Evolutionary conservation across 2,888 invertebrate species (phyloP).

Genomic region (Rambutsinella grinnellia): DNA sequence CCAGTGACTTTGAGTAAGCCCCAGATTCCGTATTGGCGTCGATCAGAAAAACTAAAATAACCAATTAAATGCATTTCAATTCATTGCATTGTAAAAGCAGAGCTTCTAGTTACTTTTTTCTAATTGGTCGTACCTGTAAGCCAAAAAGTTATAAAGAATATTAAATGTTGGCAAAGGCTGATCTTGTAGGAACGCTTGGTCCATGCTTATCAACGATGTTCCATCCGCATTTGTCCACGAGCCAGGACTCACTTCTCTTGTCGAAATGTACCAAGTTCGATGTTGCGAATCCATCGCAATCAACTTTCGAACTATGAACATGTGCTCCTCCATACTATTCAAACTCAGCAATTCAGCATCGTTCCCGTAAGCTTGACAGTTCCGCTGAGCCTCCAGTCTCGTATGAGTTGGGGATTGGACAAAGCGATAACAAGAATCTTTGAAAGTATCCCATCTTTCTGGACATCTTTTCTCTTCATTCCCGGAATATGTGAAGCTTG

Average conservation of each 20-base stretch:
- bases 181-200: slow-evolving; percentile 83
- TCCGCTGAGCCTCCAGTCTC: slow-evolving; percentile 84
- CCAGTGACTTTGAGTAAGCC: slow-evolving; percentile 86
- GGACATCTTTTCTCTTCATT: slow-evolving; percentile 76
- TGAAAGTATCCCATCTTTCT: slow-evolving; percentile 86
- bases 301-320: slow-evolving; percentile 86
- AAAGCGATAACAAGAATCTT: slow-evolving; percentile 89
- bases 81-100: background rate
- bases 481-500: slow-evolving; percentile 50
- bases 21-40: slow-evolving; percentile 79
- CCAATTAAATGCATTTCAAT: slow-evolving; percentile 17
- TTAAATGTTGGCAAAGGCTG: slow-evolving; percentile 67
- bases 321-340: slow-evolving; percentile 87
- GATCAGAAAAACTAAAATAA: slow-evolving; percentile 72
- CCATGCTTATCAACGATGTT: slow-evolving; percentile 81
- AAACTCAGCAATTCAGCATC: slow-evolving; percentile 84
- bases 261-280: slow-evolving; percentile 84
- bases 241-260: slow-evolving; percentile 76
- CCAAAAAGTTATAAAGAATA: slow-evolving; percentile 80
- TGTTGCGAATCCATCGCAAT: slow-evolving; percentile 87
- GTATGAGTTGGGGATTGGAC: slow-evolving; percentile 87
- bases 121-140: slow-evolving; percentile 76
- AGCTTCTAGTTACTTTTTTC: background rate
- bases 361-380: slow-evolving; percentile 81
- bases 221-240: slow-evolving; percentile 88